phyloP scores from a whole-genome alignment of 2,888 invertebrate genomes.

The Xanthia icteritia region DNA sequence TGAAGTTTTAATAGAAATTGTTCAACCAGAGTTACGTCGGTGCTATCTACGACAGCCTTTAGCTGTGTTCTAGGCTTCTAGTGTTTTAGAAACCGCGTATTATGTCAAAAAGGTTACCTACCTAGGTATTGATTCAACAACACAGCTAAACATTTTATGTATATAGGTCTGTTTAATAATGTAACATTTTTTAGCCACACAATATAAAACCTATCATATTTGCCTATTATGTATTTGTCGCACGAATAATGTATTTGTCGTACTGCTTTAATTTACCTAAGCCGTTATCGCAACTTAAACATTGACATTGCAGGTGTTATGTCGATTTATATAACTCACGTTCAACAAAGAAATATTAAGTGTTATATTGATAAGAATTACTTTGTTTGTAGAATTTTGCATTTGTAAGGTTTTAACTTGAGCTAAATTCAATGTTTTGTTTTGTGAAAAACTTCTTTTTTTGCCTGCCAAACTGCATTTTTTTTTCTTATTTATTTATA shows the following conservation, averaged over 20 bases:
- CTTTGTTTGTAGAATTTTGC: constrained; percentile 15
- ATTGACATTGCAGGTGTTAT: constrained; percentile 42
- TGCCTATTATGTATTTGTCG: constrained; percentile 34
- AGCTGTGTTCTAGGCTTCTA: too few species aligned
- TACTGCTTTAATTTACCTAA: constrained; percentile 32
- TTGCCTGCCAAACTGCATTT: not conserved
- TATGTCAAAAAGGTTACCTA: not conserved
- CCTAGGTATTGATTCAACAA: not conserved
- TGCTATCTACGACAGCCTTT: too few species aligned
- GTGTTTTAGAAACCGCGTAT: not conserved
- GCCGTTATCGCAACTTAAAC: constrained; percentile 51
- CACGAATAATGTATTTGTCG: constrained; percentile 13
- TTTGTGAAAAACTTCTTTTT: not conserved
- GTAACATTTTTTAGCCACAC: constrained; percentile 20
- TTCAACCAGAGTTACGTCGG: too few species aligned
- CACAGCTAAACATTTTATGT: not conserved
- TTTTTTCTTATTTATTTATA: not conserved
- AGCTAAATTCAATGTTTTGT: constrained; percentile 6
- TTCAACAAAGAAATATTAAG: constrained; percentile 30
- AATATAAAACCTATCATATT: constrained; percentile 23
- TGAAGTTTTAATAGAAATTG: too few species aligned
- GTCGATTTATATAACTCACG: constrained; percentile 37
- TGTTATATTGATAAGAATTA: constrained; percentile 35
- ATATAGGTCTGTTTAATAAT: constrained; percentile 30
- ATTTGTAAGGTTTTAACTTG: constrained; percentile 17